phyloP scores from a whole-genome alignment of 2,113 vertebrate genomes.

The Tringa solitaria region DNA sequence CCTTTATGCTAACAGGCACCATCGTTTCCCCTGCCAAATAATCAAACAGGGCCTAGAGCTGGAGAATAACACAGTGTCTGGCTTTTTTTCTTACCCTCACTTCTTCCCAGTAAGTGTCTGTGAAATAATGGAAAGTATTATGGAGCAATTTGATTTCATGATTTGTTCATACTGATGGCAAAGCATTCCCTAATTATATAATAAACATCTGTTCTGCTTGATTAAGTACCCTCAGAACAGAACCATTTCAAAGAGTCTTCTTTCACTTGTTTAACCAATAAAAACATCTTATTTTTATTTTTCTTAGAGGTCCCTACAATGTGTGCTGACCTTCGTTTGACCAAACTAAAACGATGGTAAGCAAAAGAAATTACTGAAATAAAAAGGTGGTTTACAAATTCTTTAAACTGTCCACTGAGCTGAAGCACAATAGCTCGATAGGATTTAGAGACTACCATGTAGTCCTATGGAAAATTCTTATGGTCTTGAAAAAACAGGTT shows the following conservation, averaged over 20 bases:
- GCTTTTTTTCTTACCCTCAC: neutral
- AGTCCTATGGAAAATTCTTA: conserved; percentile 13
- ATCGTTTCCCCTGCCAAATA: neutral
- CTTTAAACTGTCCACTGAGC: conserved; percentile 26
- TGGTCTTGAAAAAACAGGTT: conserved; percentile 3
- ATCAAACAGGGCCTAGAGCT: neutral
- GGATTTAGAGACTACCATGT: neutral
- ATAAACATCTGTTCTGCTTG: conserved; percentile 60
- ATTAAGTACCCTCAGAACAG: conserved; percentile 42
- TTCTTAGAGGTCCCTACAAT: neutral
- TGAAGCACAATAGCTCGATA: conserved; percentile 16
- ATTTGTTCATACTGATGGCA: conserved; percentile 21
- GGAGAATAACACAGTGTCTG: neutral
- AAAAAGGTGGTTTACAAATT: conserved; percentile 25
- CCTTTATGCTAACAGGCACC: neutral
- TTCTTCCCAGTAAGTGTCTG: conserved; percentile 29
- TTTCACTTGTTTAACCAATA: conserved; percentile 17
- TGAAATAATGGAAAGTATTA: conserved; percentile 32
- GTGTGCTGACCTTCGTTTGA: conserved; percentile 19
- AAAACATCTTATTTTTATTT: conserved; percentile 10
- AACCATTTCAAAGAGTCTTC: neutral
- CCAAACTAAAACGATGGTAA: conserved; percentile 25
- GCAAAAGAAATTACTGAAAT: conserved; percentile 45
- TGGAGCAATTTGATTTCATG: conserved; percentile 38
- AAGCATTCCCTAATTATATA: conserved; percentile 35